Conservation (phyloP, 2,888 invertebrate species). For the Ypsolopha sequella region DNA sequence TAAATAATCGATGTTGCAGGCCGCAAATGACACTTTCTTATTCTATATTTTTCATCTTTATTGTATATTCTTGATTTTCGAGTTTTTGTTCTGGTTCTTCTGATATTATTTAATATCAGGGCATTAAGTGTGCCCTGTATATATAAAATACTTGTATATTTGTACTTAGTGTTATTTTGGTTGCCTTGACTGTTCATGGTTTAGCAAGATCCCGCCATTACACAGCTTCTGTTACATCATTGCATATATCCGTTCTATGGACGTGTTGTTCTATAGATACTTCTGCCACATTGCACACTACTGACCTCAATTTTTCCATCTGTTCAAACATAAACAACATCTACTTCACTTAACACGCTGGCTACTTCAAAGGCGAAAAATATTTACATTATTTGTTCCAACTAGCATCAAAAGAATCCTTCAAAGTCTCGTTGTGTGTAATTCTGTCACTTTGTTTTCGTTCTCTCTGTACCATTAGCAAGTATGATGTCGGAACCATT, state of each 20-base stretch:
- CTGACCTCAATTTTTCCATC: slow-evolving; percentile 57
- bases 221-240: slow-evolving; percentile 41
- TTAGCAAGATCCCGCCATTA: slow-evolving; percentile 43
- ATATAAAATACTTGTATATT: no score
- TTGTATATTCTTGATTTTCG: no score
- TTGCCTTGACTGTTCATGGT: slow-evolving; percentile 26
- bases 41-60: no score
- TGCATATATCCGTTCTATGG: slow-evolving; percentile 11
- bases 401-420: not conserved
- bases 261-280: not conserved
- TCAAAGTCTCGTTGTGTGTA: slow-evolving; percentile 5
- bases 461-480: slow-evolving; percentile 20
- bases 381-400: not conserved
- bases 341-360: slow-evolving; percentile 9
- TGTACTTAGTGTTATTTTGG: slow-evolving; percentile 35
- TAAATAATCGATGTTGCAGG: no score
- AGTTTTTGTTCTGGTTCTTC: no score
- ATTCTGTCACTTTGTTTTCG: not conserved
- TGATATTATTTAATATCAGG: no score
- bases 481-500: slow-evolving; percentile 9
- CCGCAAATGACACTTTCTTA: no score
- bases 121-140: no score
- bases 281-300: slow-evolving; percentile 24
- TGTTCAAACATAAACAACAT: slow-evolving; percentile 42
- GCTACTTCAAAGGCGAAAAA: not conserved